Evolutionary conservation across 2,113 vertebrate species (phyloP).

Genomic region (Calyptommatus sinebrachiatus): DNA sequence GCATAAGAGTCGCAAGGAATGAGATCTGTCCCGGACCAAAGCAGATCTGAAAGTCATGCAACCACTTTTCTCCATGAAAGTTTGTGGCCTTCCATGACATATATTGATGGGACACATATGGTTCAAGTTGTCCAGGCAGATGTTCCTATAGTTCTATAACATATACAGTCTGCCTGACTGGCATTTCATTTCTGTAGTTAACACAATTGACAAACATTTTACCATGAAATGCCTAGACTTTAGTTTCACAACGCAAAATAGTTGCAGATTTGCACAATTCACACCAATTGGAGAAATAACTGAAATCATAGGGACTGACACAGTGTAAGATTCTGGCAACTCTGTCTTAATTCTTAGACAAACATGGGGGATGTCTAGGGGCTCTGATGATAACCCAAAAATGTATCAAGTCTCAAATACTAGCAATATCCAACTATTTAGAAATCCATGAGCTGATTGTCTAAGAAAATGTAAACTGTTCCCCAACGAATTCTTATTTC

Average conservation of each 20-base stretch:
- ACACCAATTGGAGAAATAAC: not conserved
- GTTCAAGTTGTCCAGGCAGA: too few species aligned
- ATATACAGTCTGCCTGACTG: not conserved
- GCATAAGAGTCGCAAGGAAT: too few species aligned
- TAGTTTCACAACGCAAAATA: not conserved
- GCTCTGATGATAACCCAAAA: rapidly evolving
- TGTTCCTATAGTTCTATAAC: too few species aligned
- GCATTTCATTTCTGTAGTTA: not conserved
- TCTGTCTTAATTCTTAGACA: not conserved
- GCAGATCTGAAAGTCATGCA: too few species aligned
- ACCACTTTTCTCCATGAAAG: too few species aligned
- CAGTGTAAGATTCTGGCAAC: not conserved
- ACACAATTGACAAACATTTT: not conserved
- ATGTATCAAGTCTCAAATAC: not conserved
- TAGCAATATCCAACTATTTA: not conserved
- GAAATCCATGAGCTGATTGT: not conserved
- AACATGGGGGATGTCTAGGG: not conserved
- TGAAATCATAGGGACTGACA: not conserved
- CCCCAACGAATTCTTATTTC: too few species aligned
- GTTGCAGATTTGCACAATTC: not conserved
- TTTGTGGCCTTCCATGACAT: too few species aligned
- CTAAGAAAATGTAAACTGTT: not conserved
- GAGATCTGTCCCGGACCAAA: not conserved
- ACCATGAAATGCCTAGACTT: not conserved
- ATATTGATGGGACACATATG: too few species aligned